Evolutionary conservation across 2,888 invertebrate species (phyloP), one percentile per base, ranked within the genome.

Genomic region (Catotricha subobsoleta): DNA sequence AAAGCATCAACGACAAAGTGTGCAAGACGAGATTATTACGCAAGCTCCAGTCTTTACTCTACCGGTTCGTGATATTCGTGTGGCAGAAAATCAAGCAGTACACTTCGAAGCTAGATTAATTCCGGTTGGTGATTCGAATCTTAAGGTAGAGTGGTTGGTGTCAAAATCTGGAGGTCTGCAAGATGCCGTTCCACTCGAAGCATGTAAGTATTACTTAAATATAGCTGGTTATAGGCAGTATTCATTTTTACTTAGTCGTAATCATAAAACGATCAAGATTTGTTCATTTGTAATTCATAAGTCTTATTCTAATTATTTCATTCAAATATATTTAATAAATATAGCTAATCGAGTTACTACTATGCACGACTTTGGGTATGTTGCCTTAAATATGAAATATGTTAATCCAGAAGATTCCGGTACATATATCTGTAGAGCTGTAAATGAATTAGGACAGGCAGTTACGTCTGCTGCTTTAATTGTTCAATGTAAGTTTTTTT

Each of bases 341-440:
- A 40, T 49, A 80, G 80, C 87, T n/a, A 88, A 88, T 57, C 82
- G 88, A 45, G 70, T 84, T 23, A 84, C 86, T 33, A 91, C 92
- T 9, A 88, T 92, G 80, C 90, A 95, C 57, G 97, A 98, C 60
- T 95, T 97, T 59, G 97, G 97, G 38, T 95, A 92, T 59, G 95
- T 95, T 20, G 91, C 92, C 29, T 67, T 90, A 15, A 90, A 91
- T 53, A 83, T 90, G 82, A 88, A 88, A 58, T 88, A 88, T 52
- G 87, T 87, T 0, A 86, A 86, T 56, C 90, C 92, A 18, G 91
- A 91, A 62, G 97, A 97, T 65, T 88, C 91, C 3, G 95, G 95
- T 35, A 88, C 91, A 29, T 95, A 95, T 61, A 94, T 92, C 2
- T 91, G 94, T 58, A 76, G 90, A 43, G 92, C 94, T 29, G 71